phyloP scores from a whole-genome alignment of 92 coral and sea anemone species.

The Montipora capitata region DNA sequence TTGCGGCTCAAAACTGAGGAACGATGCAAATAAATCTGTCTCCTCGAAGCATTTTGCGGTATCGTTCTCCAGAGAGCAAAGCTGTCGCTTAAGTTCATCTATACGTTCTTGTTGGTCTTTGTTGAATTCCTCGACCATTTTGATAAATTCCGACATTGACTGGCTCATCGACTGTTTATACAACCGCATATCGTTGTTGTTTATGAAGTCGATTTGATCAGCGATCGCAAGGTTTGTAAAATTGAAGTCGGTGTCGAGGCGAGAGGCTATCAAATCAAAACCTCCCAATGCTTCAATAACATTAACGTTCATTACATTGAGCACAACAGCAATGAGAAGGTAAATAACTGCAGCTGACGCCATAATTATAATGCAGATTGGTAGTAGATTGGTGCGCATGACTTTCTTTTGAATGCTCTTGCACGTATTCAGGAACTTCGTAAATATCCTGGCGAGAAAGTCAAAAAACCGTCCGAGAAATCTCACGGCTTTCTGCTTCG shows the following conservation, averaged over 20 bases:
- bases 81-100: constrained; percentile 54
- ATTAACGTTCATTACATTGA: constrained; percentile 81
- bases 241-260: constrained; percentile 74
- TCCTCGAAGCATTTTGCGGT: constrained; percentile 28
- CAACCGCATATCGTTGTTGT: constrained; percentile 76
- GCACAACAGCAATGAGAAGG: constrained; percentile 63
- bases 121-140: constrained; percentile 70
- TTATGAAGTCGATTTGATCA: constrained; percentile 83
- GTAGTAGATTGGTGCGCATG: constrained; percentile 81
- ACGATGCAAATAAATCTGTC: constrained; percentile 32
- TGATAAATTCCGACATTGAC: constrained; percentile 56
- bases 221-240: constrained; percentile 82
- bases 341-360: constrained; percentile 62
- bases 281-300: constrained; percentile 90
- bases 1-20: constrained; percentile 66
- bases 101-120: constrained; percentile 66
- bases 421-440: constrained; percentile 55
- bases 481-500: constrained; percentile 39
- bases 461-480: constrained; percentile 55
- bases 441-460: constrained; percentile 52
- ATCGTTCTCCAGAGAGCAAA: constrained; percentile 68
- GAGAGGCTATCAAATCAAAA: constrained; percentile 67
- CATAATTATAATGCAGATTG: constrained; percentile 56
- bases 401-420: constrained; percentile 76
- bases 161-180: constrained; percentile 69